A percentile compares a stretch with the other conserved stretches of the same genome.
phyloP scores from a whole-genome alignment of 2,888 invertebrate species.

The Thymelicus acteon region DNA sequence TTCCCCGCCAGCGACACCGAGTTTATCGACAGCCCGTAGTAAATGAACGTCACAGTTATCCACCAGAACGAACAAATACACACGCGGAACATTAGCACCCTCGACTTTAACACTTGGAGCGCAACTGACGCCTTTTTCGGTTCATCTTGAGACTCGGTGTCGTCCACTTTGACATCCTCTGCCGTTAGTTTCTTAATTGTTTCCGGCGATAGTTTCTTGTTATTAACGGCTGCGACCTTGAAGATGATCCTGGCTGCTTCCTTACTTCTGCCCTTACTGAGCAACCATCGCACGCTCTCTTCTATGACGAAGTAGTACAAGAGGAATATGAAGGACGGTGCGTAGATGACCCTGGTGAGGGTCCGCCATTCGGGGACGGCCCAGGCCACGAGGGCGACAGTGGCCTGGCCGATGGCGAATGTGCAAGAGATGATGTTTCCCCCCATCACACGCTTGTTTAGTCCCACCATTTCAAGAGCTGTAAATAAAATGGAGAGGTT shows the following conservation, averaged over 20 bases:
- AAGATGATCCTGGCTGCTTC: constrained; percentile 74
- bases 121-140: constrained; percentile 46
- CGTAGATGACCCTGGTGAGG: constrained; percentile 85
- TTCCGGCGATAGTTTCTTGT: constrained; percentile 67
- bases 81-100: constrained; percentile 77
- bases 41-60: constrained; percentile 91
- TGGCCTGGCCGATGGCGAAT: constrained; percentile 87
- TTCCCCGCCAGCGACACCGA: constrained; percentile 90
- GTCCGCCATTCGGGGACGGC: constrained; percentile 87
- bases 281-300: constrained; percentile 89
- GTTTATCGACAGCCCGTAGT: constrained; percentile 92
- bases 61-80: constrained; percentile 90
- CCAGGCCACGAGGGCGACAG: constrained; percentile 87
- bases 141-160: constrained; percentile 12
- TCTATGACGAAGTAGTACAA: constrained; percentile 86
- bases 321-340: constrained; percentile 86
- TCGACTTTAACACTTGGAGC: constrained; percentile 67
- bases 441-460: constrained; percentile 85
- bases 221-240: constrained; percentile 74
- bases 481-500: constrained; percentile 34
- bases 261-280: constrained; percentile 83
- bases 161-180: constrained; percentile 39
- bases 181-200: constrained; percentile 54
- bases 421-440: constrained; percentile 87
- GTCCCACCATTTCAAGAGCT: constrained; percentile 60